A percentile compares a stretch with the other conserved stretches of the same genome.
These are phyloP conservation scores for Lordiphosa clarofinis DNA, from an alignment of 1,140 invertebrate species.

Conservation along the genomic window DNA sequence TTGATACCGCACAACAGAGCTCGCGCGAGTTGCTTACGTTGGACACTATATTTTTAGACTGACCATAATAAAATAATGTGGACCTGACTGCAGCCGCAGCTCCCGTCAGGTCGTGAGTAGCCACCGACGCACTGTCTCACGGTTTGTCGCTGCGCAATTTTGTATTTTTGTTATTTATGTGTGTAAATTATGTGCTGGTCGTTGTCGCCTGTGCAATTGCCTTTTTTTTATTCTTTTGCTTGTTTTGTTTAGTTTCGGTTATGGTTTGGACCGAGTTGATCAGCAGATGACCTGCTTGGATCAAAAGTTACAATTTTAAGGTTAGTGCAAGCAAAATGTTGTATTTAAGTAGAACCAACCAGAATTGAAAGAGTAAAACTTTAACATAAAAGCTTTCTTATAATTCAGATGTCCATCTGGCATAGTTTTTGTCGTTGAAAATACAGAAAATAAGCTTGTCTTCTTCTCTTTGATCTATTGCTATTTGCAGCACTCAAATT, in stretches of 20 bases:
- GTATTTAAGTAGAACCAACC: too few species aligned
- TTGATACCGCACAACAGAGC: constrained; percentile 14
- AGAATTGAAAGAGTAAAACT: too few species aligned
- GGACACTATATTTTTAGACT: constrained; percentile 72
- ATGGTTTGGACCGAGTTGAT: constrained; percentile 18
- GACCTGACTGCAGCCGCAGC: constrained; percentile 39
- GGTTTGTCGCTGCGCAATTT: constrained; percentile 43
- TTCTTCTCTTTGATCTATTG: too few species aligned
- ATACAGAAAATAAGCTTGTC: too few species aligned
- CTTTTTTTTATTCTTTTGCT: constrained; percentile 25
- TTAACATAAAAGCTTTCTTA: too few species aligned
- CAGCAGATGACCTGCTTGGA: constrained; percentile 28
- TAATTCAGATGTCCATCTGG: too few species aligned
- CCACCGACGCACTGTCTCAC: constrained; percentile 20
- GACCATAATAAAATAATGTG: constrained; percentile 67
- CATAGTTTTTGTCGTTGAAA: too few species aligned
- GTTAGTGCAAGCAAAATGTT: too few species aligned
- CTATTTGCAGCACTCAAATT: too few species aligned
- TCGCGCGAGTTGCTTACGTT: constrained; percentile 54
- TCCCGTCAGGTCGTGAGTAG: constrained; percentile 30
- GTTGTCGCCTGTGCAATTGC: constrained; percentile 55
- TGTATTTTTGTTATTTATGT: constrained; percentile 39
- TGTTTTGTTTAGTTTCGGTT: constrained; percentile 12
- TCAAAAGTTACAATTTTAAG: not conserved
- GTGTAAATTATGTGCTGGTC: constrained; percentile 63